A percentile compares a stretch with the other conserved stretches of the same genome.
Conservation (phyloP, 2,888 invertebrate species). For the Caenorhabditis sp. region DNA sequence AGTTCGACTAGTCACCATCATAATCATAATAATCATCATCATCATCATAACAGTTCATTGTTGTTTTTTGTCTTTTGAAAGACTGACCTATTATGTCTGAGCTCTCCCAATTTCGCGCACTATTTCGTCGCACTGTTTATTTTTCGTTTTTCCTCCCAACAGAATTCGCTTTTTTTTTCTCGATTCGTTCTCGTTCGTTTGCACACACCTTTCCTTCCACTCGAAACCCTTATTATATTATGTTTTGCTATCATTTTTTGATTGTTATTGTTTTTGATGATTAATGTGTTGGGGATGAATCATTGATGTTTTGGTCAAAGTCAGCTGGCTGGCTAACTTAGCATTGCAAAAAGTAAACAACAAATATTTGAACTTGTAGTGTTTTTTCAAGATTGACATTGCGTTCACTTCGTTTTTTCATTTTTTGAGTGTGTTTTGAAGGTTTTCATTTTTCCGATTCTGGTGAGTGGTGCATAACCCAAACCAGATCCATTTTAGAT, state of each 20-base stretch:
- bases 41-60: not conserved
- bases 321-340: not conserved
- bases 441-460: too few relatives aligned
- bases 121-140: not conserved
- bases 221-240: not conserved
- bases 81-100: not conserved
- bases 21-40: too few relatives aligned
- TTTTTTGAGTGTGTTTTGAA: too few relatives aligned
- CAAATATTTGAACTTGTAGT: not conserved
- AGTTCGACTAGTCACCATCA: too few relatives aligned
- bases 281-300: not conserved
- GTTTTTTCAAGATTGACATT: not conserved
- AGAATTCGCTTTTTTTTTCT: too few relatives aligned
- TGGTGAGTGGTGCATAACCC: too few relatives aligned
- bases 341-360: not conserved
- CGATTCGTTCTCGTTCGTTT: not conserved
- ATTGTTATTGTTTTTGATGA: not conserved
- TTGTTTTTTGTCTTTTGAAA: not conserved
- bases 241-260: not conserved
- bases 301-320: not conserved
- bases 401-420: not conserved
- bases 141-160: not conserved
- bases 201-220: not conserved
- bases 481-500: too few relatives aligned
- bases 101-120: not conserved